phyloP scores from a whole-genome alignment of 1,140 invertebrate species.

The Paraescarpia echinospica region DNA sequence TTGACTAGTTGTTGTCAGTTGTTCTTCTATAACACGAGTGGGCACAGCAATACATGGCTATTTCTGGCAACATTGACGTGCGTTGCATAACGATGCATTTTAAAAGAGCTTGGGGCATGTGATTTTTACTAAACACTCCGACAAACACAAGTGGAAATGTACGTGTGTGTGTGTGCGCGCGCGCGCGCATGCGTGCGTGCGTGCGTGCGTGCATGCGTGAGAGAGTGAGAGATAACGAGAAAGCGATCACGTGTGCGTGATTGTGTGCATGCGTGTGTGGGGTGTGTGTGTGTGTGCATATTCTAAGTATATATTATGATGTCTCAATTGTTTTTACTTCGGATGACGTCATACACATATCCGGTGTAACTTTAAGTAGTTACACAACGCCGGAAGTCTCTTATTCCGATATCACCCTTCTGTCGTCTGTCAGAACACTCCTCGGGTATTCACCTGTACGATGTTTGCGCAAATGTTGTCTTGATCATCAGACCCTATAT shows the following conservation, averaged over 20 bases:
- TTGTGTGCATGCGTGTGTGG: neutral
- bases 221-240: neutral
- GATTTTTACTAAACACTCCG: too few relatives aligned
- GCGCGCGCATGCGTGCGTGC: neutral
- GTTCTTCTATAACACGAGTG: too few relatives aligned
- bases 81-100: too few relatives aligned
- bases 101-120: too few relatives aligned
- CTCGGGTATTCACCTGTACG: neutral
- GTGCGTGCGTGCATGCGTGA: constrained; percentile 10
- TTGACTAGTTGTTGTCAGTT: too few relatives aligned
- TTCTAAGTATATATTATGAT: neutral
- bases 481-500: neutral
- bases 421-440: neutral
- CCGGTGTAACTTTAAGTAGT: neutral
- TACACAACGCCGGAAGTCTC: neutral
- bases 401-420: neutral
- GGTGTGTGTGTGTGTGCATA: neutral
- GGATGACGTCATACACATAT: neutral
- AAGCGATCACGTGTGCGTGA: too few relatives aligned
- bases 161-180: neutral
- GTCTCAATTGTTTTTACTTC: neutral
- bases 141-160: too few relatives aligned
- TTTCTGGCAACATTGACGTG: too few relatives aligned
- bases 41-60: too few relatives aligned
- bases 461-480: neutral